Evolutionary conservation across 2,888 invertebrate species (phyloP).

Genomic region (Phaedon cochleariae): DNA sequence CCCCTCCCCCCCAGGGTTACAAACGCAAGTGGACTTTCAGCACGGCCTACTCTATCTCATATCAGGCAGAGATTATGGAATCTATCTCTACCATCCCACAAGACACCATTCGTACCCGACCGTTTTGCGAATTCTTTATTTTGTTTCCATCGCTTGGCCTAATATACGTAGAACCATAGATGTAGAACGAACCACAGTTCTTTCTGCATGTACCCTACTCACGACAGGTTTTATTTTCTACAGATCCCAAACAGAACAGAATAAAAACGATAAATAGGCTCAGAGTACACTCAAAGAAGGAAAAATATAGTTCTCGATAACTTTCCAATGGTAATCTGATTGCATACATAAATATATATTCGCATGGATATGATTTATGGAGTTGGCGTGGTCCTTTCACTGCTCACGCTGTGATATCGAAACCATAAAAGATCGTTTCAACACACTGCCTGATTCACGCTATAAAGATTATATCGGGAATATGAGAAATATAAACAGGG

Average conservation of each 20-base stretch:
- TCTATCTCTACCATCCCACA: too few relatives aligned
- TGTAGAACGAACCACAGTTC: neutral
- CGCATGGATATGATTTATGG: neutral
- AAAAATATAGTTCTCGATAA: neutral
- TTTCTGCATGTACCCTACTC: neutral
- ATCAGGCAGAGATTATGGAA: too few relatives aligned
- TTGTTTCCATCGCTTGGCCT: too few relatives aligned
- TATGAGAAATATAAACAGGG: neutral
- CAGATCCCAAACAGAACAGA: neutral
- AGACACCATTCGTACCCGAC: too few relatives aligned
- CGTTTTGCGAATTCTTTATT: too few relatives aligned
- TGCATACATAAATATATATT: neutral
- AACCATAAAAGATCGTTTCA: neutral
- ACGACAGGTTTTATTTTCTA: neutral
- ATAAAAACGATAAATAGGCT: neutral
- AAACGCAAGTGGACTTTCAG: too few relatives aligned
- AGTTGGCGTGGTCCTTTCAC: neutral
- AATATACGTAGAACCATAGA: too few relatives aligned
- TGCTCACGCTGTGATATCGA: neutral
- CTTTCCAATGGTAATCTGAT: neutral
- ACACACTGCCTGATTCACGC: neutral
- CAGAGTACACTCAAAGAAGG: neutral
- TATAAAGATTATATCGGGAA: neutral
- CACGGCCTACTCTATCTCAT: too few relatives aligned
- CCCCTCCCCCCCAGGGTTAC: too few relatives aligned